A percentile compares a stretch with the other conserved stretches of the same genome.
These are phyloP conservation scores for Rotaria socialis DNA, from an alignment of 2,888 invertebrate genomes.

Conservation along the genomic window DNA sequence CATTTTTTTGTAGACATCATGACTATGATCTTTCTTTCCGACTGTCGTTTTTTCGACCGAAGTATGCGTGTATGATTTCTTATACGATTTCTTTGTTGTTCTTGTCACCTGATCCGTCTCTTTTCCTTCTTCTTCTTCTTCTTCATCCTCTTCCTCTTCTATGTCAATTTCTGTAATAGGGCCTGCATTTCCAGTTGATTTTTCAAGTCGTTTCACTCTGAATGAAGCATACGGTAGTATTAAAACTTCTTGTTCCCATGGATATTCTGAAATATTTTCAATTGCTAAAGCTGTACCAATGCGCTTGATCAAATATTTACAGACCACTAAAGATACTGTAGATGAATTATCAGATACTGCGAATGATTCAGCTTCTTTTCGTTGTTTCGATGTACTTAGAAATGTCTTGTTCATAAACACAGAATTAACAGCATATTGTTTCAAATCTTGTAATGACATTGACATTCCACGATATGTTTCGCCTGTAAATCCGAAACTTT, in stretches of 20 bases:
- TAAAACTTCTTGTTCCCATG: background rate
- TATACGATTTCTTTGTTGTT: background rate
- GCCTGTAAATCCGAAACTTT: background rate
- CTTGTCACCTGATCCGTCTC: background rate
- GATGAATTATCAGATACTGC: background rate
- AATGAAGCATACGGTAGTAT: background rate
- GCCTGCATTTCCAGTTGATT: background rate
- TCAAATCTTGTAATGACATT: background rate
- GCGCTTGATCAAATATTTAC: background rate
- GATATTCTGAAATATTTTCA: background rate
- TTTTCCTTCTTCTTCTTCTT: too few relatives aligned
- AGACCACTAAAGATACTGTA: background rate
- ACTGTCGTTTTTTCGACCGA: background rate
- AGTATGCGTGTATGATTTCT: background rate
- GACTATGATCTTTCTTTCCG: background rate
- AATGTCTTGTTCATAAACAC: conserved; percentile 15
- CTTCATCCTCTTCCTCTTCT: background rate
- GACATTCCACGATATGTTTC: conserved; percentile 3
- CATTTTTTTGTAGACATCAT: background rate
- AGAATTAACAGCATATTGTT: background rate
- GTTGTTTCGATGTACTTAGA: background rate
- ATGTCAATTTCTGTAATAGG: background rate
- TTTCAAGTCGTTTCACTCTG: background rate
- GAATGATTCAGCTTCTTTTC: background rate
- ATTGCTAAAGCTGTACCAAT: background rate